Evolutionary conservation across 2,888 invertebrate species (phyloP).

Genomic region (Pherbina coryleti): DNA sequence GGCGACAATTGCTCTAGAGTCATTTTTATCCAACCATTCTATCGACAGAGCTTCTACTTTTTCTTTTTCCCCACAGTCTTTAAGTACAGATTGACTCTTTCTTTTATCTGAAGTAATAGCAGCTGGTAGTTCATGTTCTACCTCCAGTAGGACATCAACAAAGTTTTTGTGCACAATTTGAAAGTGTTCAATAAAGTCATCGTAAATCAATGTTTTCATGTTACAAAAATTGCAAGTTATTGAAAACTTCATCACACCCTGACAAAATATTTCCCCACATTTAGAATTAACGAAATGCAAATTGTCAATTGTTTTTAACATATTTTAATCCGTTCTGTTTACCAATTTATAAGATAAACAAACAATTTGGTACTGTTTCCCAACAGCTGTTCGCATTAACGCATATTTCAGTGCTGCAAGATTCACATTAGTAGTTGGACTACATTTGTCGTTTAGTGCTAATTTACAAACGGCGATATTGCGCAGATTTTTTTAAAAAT

Average conservation of each 20-base stretch:
- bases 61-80: background rate
- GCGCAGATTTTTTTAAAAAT: too few relatives aligned
- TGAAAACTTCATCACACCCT: background rate
- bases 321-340: background rate
- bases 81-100: background rate
- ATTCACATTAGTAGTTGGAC: too few relatives aligned
- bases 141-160: background rate
- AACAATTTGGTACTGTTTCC: too few relatives aligned
- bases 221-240: background rate
- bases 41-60: background rate
- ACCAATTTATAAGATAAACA: too few relatives aligned
- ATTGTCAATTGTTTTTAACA: background rate
- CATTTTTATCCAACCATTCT: background rate
- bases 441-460: too few relatives aligned
- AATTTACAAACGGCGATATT: too few relatives aligned
- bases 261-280: conserved; percentile 7
- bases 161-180: background rate
- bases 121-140: background rate
- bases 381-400: too few relatives aligned
- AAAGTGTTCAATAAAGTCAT: background rate
- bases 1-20: background rate
- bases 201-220: background rate
- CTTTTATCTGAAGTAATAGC: background rate
- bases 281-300: background rate
- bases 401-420: too few relatives aligned